Evolutionary conservation across 2,888 invertebrate genomes (phyloP).

Genomic region (Chymomyza amoena): DNA sequence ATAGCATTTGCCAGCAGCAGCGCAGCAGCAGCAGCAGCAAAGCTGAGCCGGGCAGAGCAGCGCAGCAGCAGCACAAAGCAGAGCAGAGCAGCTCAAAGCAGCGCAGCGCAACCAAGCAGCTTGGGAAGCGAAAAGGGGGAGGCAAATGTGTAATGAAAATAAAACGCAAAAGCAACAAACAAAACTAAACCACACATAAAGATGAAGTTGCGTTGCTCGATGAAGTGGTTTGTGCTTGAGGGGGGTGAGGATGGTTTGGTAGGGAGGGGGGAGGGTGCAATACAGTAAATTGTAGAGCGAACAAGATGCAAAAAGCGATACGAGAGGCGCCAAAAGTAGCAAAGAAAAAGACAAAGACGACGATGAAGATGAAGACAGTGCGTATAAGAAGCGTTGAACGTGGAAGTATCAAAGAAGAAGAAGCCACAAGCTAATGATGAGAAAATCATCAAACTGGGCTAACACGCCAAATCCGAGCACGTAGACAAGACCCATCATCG

Average conservation of each 20-base stretch:
- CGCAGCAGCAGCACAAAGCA: too few relatives aligned
- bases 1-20: slow-evolving; percentile 12
- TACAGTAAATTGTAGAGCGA: background rate
- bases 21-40: background rate
- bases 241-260: background rate
- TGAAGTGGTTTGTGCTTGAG: background rate
- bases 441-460: slow-evolving; percentile 1
- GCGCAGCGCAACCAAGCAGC: too few relatives aligned
- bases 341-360: background rate
- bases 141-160: slow-evolving; percentile 22
- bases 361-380: background rate
- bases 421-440: background rate
- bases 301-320: slow-evolving; percentile 1
- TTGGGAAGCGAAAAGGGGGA: background rate
- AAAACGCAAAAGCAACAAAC: slow-evolving; percentile 13
- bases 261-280: background rate
- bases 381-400: background rate
- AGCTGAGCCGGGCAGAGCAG: background rate
- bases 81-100: too few relatives aligned
- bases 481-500: too few relatives aligned
- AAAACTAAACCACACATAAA: background rate
- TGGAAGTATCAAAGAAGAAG: background rate
- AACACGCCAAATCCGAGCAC: background rate
- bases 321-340: background rate
- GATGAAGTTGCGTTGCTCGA: background rate